A percentile compares a stretch with the other conserved stretches of the same genome.
phyloP scores from a whole-genome alignment of 2,888 invertebrate species.

The Thymelicus lineola region DNA sequence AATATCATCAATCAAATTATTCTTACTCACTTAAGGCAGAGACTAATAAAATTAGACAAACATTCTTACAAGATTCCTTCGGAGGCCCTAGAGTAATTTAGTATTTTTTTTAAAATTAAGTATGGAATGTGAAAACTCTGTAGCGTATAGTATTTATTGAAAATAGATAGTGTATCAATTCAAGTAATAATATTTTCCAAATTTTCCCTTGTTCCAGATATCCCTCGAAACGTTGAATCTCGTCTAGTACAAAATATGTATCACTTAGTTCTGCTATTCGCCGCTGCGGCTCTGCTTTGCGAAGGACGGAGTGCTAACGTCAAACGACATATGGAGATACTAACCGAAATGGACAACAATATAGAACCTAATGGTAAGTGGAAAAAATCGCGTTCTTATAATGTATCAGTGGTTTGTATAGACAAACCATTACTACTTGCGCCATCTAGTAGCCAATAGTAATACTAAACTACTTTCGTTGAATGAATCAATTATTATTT shows the following conservation, averaged over 20 bases:
- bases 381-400: no score
- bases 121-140: no score
- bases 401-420: no score
- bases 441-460: slow-evolving; percentile 15
- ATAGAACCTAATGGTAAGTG: slow-evolving; percentile 63
- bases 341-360: slow-evolving; percentile 63
- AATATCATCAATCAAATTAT: no score
- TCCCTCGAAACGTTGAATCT: slow-evolving; percentile 61
- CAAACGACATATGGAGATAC: slow-evolving; percentile 62
- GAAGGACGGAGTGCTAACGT: slow-evolving; percentile 56
- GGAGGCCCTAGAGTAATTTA: no score
- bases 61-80: no score
- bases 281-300: slow-evolving; percentile 58
- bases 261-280: slow-evolving; percentile 60
- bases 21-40: no score
- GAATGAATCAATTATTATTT: no score
- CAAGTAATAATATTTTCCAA: neutral
- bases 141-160: no score
- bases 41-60: no score
- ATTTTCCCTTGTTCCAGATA: slow-evolving; percentile 54
- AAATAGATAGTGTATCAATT: no score
- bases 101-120: no score
- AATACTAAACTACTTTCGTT: neutral
- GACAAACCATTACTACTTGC: neutral
- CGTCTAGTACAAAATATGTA: slow-evolving; percentile 50